Percentiles rank a stretch among this genome's conserved stretches.
Evolutionary conservation across 2,797 vertebrate species (phyloP).

Genomic region (Tiaroga cobitis): DNA sequence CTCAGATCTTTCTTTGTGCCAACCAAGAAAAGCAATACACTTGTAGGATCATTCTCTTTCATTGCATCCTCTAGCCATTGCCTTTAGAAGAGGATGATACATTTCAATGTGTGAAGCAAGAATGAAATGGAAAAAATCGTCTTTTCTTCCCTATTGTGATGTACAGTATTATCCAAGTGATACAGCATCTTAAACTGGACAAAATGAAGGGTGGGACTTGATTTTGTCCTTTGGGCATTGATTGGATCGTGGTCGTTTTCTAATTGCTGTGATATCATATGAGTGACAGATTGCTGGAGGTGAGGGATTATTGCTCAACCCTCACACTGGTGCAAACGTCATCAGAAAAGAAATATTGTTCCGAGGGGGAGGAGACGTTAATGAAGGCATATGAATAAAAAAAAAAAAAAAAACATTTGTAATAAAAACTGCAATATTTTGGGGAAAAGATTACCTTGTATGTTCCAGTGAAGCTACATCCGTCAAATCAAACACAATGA

Average conservation of each 20-base stretch:
- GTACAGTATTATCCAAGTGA: not conserved
- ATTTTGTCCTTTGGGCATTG: not conserved
- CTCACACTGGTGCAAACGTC: not conserved
- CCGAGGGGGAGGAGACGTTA: not conserved
- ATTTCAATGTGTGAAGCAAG: constrained; percentile 10
- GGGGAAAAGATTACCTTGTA: constrained; percentile 74
- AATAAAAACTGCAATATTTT: not conserved
- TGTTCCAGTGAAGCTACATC: constrained; percentile 88
- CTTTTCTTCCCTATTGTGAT: not conserved
- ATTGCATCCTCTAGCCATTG: constrained; percentile 92
- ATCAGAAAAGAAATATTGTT: not conserved
- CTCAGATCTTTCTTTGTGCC: constrained; percentile 96
- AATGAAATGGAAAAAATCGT: not conserved
- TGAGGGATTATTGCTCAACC: not conserved
- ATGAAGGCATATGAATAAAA: not conserved
- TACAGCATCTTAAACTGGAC: not conserved
- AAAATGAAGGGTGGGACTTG: not conserved
- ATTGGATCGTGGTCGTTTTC: not conserved
- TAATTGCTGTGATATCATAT: not conserved
- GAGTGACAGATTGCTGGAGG: not conserved
- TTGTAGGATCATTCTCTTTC: constrained; percentile 93
- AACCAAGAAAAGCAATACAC: constrained; percentile 90
- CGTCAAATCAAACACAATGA: constrained; percentile 91
- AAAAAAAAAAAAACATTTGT: too few species aligned
- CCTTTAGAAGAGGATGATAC: constrained; percentile 59